Conservation (phyloP, 2,888 invertebrate genomes). For the Drosophila paracracens region DNA sequence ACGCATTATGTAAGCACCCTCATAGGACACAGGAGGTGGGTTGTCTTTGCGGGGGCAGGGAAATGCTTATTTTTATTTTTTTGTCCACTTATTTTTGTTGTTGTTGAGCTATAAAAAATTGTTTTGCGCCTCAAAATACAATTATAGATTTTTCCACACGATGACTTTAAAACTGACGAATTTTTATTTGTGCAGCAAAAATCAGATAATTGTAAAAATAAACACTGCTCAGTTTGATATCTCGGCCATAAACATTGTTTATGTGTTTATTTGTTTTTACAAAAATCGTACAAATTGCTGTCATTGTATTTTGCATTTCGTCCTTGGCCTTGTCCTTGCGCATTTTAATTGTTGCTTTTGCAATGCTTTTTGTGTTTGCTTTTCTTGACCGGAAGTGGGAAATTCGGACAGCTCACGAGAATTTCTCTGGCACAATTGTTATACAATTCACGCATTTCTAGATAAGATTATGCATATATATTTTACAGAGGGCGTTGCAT, state of each 20-base stretch:
- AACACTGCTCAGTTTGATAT: neutral
- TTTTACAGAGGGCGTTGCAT: conserved; percentile 32
- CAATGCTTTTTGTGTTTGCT: neutral
- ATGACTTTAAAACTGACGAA: neutral
- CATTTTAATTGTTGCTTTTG: conserved; percentile 5
- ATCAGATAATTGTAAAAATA: neutral
- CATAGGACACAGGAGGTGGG: conserved; percentile 5
- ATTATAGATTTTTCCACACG: conserved; percentile 64
- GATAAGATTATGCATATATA: conserved; percentile 41
- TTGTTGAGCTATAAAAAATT: conserved; percentile 19
- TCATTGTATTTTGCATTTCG: conserved; percentile 12
- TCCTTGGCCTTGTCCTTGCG: conserved; percentile 41
- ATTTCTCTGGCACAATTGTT: conserved; percentile 34
- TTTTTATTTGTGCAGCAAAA: neutral
- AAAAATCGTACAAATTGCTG: neutral
- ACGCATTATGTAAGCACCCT: conserved; percentile 63
- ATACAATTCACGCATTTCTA: conserved; percentile 35
- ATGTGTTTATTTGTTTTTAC: neutral
- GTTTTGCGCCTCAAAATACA: conserved; percentile 22
- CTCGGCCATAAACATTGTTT: neutral
- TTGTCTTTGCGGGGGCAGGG: neutral
- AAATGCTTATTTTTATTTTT: conserved; percentile 25
- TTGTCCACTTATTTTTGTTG: conserved; percentile 5
- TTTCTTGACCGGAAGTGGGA: neutral
- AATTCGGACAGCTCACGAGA: neutral